Evolutionary conservation across 1,140 invertebrate genomes (phyloP).

Genomic region (Rhizoglyphus robini): DNA sequence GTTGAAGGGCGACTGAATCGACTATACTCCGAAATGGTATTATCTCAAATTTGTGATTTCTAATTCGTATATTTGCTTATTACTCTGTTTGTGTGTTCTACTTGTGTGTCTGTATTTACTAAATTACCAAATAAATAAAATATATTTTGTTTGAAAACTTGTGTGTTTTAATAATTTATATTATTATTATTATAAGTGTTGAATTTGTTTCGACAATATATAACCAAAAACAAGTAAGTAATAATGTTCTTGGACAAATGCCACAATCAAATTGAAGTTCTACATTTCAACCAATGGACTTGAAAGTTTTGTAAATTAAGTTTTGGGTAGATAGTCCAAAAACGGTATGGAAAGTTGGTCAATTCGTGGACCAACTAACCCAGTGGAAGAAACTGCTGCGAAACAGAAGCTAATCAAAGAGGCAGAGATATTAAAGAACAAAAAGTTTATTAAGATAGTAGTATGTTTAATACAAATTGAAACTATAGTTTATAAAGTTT

Average conservation of each 20-base stretch:
- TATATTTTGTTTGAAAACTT: neutral
- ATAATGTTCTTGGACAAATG: too few species aligned
- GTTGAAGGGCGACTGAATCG: constrained; percentile 32
- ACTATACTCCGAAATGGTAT: constrained; percentile 31
- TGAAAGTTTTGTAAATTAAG: too few species aligned
- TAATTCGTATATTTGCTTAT: neutral
- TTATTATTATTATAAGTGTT: neutral
- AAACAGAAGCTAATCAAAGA: too few species aligned
- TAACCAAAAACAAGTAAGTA: neutral
- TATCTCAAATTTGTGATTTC: constrained; percentile 28
- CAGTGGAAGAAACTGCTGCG: too few species aligned
- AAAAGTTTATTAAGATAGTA: too few species aligned
- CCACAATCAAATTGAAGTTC: too few species aligned
- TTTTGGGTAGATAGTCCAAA: too few species aligned
- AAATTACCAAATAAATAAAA: neutral
- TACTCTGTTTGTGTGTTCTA: neutral
- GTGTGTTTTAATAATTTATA: too few species aligned
- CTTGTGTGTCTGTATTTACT: neutral
- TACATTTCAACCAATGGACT: too few species aligned
- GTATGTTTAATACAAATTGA: neutral
- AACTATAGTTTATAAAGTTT: neutral
- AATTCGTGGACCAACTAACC: too few species aligned
- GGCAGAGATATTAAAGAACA: too few species aligned
- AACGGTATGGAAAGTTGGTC: too few species aligned
- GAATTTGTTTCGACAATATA: neutral